Percentiles rank a stretch among this genome's conserved stretches.
These are phyloP conservation scores for Nemopilema nomurai DNA, from an alignment of 30 jellyfish, hydroid and myxozoan species.

Conservation along the genomic window DNA sequence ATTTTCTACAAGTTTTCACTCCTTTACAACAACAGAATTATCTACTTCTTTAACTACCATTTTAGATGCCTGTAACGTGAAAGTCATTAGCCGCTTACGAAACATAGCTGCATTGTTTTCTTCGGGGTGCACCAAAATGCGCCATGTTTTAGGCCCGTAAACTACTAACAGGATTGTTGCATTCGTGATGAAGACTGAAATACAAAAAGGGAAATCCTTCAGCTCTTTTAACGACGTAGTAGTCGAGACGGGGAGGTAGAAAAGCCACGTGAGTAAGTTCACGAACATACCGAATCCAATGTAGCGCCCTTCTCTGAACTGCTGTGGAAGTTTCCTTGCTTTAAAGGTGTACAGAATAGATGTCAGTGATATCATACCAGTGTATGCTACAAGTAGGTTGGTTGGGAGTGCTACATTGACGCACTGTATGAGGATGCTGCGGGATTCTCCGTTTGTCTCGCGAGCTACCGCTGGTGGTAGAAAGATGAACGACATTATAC, in stretches of 20 bases:
- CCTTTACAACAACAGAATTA: neutral
- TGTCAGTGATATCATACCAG: conserved; percentile 40
- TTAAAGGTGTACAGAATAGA: conserved; percentile 53
- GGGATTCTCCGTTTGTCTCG: neutral
- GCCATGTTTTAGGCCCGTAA: conserved; percentile 67
- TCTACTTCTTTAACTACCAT: neutral
- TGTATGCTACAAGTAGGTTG: conserved; percentile 36
- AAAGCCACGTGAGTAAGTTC: conserved; percentile 69
- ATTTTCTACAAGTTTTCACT: neutral
- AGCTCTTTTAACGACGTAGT: conserved; percentile 29
- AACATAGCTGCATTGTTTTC: conserved; percentile 29
- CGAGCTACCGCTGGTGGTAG: conserved; percentile 27
- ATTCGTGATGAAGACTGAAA: conserved; percentile 41
- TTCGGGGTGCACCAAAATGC: conserved; percentile 44
- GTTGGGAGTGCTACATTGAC: conserved; percentile 14
- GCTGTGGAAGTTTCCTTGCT: conserved; percentile 68
- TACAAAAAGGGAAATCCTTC: conserved; percentile 34
- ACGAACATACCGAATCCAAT: conserved; percentile 77
- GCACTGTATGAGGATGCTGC: conserved; percentile 10
- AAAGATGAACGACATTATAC: conserved; percentile 9
- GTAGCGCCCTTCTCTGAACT: conserved; percentile 64
- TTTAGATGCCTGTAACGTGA: neutral
- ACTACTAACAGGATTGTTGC: conserved; percentile 42
- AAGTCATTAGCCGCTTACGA: conserved; percentile 10
- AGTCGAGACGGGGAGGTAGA: conserved; percentile 72